Evolutionary conservation across 2,113 vertebrate genomes (phyloP).

Genomic region (Acrocephalus kingi): DNA sequence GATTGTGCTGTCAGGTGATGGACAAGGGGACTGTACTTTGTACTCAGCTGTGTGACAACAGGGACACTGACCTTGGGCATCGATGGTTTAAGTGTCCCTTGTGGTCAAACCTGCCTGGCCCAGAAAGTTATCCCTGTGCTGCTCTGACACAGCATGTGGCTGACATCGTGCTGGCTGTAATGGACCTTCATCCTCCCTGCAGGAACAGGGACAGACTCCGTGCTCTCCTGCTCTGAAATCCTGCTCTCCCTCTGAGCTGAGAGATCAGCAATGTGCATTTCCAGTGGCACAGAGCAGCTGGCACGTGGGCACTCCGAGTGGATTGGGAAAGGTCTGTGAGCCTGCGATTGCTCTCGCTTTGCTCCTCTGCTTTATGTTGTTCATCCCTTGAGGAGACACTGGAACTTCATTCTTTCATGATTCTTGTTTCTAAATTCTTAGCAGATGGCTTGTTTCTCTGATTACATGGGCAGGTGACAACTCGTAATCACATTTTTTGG

Average conservation of each 20-base stretch:
- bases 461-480: not conserved
- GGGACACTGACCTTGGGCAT: not conserved
- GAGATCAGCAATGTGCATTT: not conserved
- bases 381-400: not conserved
- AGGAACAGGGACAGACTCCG: not conserved
- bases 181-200: not conserved
- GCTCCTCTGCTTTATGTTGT: fast-evolving
- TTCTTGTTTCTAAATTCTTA: not conserved
- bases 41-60: not conserved
- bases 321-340: not conserved
- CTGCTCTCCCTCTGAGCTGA: not conserved
- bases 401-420: not conserved
- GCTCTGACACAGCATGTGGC: fast-evolving
- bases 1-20: not conserved
- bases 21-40: not conserved
- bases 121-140: not conserved
- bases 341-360: fast-evolving
- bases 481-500: not conserved
- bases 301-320: fast-evolving
- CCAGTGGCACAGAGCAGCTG: not conserved
- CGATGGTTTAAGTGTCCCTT: not conserved
- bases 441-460: not conserved
- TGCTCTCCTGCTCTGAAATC: not conserved
- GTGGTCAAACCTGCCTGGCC: not conserved
- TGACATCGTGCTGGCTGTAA: fast-evolving